Percentiles rank a stretch among this genome's conserved stretches.
phyloP scores from a whole-genome alignment of 2,797 vertebrate species.

The Tachyglossus aculeatus region DNA sequence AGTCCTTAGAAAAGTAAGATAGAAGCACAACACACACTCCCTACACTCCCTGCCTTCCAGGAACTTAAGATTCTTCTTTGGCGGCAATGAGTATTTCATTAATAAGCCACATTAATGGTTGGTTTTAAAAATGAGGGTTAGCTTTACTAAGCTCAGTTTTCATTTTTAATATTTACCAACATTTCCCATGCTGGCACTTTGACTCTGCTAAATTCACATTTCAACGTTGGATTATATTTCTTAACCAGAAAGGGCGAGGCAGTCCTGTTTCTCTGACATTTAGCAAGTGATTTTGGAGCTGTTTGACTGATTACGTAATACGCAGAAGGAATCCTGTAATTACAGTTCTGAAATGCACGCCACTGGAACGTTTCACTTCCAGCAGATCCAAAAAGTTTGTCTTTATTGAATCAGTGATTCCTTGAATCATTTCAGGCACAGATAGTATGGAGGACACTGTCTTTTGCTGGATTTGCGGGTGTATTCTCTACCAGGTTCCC shows the following conservation, averaged over 20 bases:
- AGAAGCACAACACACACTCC: too few species aligned
- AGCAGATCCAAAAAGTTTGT: too few species aligned
- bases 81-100: background rate
- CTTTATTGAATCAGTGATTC: too few species aligned
- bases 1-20: too few species aligned
- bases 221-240: background rate
- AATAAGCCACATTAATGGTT: background rate
- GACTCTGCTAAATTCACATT: background rate
- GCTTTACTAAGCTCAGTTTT: background rate
- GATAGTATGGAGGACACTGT: too few species aligned
- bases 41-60: too few species aligned
- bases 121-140: slow-evolving; percentile 2
- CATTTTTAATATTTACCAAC: slow-evolving; percentile 11
- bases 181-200: background rate
- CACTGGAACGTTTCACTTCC: too few species aligned
- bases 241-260: background rate
- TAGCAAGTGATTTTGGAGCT: background rate
- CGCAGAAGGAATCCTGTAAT: too few species aligned
- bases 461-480: too few species aligned
- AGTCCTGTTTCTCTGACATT: background rate
- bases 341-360: too few species aligned
- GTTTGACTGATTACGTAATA: background rate
- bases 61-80: background rate
- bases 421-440: too few species aligned
- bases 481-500: too few species aligned